A percentile compares a stretch with the other conserved stretches of the same genome.
Evolutionary conservation across 2,888 invertebrate species (phyloP).

Genomic region (Callinectes sapidus): DNA sequence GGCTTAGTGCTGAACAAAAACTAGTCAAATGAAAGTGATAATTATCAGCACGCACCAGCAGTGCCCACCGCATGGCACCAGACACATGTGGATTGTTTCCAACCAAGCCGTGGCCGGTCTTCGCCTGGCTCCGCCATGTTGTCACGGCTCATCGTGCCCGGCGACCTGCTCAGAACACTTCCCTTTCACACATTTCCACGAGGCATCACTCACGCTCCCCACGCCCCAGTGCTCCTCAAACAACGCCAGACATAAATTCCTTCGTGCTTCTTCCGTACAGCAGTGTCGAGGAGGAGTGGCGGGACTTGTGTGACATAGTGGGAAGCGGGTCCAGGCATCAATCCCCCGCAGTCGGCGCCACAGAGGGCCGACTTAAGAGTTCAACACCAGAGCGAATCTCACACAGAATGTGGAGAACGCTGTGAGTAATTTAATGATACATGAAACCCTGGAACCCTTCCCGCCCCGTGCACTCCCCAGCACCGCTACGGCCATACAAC

Average conservation of each 20-base stretch:
- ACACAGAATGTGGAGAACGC: background rate
- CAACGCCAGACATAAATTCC: background rate
- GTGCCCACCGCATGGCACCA: background rate
- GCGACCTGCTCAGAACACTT: background rate
- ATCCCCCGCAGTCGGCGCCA: background rate
- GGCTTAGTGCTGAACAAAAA: background rate
- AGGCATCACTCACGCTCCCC: background rate
- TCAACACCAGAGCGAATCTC: background rate
- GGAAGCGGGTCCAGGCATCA: background rate
- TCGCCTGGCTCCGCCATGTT: background rate
- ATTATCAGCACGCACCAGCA: background rate
- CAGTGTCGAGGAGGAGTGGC: background rate
- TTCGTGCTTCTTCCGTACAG: background rate
- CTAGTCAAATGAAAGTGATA: background rate
- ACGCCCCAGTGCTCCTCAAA: background rate
- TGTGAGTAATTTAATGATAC: background rate
- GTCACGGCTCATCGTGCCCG: background rate
- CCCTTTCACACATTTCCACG: background rate
- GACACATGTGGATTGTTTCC: background rate
- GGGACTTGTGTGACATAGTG: background rate
- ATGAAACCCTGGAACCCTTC: conserved; percentile 9
- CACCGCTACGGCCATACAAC: conserved; percentile 27
- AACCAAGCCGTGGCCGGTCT: background rate
- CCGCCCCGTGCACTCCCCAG: background rate
- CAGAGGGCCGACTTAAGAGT: background rate